Evolutionary conservation across 2,888 invertebrate species (phyloP).

Genomic region (Congeria kusceri): DNA sequence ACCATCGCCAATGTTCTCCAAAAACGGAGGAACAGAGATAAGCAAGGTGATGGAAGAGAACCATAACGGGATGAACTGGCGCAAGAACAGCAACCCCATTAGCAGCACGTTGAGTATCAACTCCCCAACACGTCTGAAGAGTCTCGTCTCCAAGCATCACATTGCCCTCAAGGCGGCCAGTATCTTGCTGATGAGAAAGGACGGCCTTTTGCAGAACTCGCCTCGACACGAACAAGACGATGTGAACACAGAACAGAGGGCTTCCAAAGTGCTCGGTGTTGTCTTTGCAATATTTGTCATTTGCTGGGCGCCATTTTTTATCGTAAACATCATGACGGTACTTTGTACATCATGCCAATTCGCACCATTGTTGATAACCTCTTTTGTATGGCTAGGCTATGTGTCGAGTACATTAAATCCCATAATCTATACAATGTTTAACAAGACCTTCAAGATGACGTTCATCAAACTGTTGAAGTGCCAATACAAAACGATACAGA

Average conservation of each 20-base stretch:
- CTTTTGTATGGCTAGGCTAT: slow-evolving; percentile 85
- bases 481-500: slow-evolving; percentile 75
- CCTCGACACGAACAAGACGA: slow-evolving; percentile 65
- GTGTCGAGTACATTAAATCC: slow-evolving; percentile 84
- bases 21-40: slow-evolving; percentile 25
- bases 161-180: slow-evolving; percentile 81
- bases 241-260: slow-evolving; percentile 95
- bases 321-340: slow-evolving; percentile 81
- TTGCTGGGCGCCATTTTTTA: slow-evolving; percentile 85
- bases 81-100: slow-evolving; percentile 37
- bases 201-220: slow-evolving; percentile 42
- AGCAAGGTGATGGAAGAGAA: slow-evolving; percentile 54
- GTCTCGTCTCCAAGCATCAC: slow-evolving; percentile 80
- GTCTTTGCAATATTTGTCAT: slow-evolving; percentile 84
- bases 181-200: slow-evolving; percentile 77
- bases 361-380: slow-evolving; percentile 85
- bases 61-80: slow-evolving; percentile 43
- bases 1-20: slow-evolving; percentile 50
- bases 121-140: slow-evolving; percentile 70
- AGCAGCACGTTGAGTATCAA: slow-evolving; percentile 51
- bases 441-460: slow-evolving; percentile 83
- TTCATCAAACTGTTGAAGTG: slow-evolving; percentile 82
- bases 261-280: slow-evolving; percentile 91
- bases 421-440: slow-evolving; percentile 86
- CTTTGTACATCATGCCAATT: slow-evolving; percentile 92